Evolutionary conservation across 1,140 invertebrate genomes (phyloP).

Genomic region (Danaus melanippus): DNA sequence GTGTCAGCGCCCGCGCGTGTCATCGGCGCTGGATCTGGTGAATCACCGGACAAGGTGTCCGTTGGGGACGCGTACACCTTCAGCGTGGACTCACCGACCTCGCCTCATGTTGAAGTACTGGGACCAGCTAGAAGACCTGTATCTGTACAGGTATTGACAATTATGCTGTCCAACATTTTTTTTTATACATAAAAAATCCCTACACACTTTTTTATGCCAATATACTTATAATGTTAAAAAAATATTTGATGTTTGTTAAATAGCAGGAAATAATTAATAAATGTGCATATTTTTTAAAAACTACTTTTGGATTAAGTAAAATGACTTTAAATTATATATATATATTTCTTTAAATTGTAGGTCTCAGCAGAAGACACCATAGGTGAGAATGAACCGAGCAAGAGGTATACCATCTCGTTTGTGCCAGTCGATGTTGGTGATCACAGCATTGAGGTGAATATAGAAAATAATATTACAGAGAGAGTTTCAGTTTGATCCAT

Average conservation of each 20-base stretch:
- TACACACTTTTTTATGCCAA: no score
- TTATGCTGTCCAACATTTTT: no score
- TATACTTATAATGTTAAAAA: no score
- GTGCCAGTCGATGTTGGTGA: constrained; percentile 93
- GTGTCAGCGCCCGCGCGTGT: constrained; percentile 82
- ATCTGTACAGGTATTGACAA: constrained; percentile 74
- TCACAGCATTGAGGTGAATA: constrained; percentile 89
- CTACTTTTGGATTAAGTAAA: no score
- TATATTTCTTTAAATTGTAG: constrained; percentile 25
- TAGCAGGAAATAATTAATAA: no score
- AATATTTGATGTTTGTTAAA: no score
- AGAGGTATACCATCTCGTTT: constrained; percentile 79
- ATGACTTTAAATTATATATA: no score
- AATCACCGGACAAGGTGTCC: constrained; percentile 93
- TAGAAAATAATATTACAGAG: neutral
- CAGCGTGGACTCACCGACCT: constrained; percentile 84
- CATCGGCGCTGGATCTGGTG: constrained; percentile 77
- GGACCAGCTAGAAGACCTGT: constrained; percentile 82
- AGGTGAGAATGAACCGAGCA: constrained; percentile 67
- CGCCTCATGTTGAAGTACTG: constrained; percentile 84
- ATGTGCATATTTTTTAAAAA: no score
- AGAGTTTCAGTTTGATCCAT: no score
- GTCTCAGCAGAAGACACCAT: constrained; percentile 67
- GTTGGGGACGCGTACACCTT: constrained; percentile 89
- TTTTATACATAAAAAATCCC: no score